A percentile compares a stretch with the other conserved stretches of the same genome.
These are phyloP conservation scores for Nasonia longicornis DNA, from an alignment of 1,140 invertebrate genomes.

Conservation along the genomic window DNA sequence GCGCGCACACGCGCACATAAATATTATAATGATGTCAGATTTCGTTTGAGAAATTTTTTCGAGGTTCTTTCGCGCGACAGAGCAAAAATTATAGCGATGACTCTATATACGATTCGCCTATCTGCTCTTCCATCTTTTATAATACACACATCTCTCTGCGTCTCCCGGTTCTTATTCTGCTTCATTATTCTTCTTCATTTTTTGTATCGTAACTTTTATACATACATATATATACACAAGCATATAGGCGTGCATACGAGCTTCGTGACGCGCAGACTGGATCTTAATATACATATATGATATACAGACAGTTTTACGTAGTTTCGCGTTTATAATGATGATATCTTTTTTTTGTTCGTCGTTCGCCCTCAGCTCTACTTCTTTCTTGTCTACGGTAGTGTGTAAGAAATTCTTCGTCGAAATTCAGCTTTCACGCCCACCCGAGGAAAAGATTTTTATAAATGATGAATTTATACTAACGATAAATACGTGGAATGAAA, in stretches of 20 bases:
- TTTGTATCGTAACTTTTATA: slow-evolving; percentile 4
- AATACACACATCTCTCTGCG: background rate
- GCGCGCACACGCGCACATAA: background rate
- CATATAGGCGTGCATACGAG: slow-evolving; percentile 3
- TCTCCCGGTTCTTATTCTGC: background rate
- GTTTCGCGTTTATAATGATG: background rate
- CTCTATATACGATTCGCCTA: background rate
- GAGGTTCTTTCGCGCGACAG: background rate
- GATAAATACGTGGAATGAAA: background rate
- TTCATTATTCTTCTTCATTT: background rate
- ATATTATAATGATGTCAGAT: slow-evolving; percentile 13
- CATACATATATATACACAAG: background rate
- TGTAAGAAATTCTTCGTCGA: slow-evolving; percentile 31
- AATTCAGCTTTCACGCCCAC: background rate
- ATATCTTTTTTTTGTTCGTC: background rate
- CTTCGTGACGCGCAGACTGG: background rate
- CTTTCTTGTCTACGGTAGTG: slow-evolving; percentile 14
- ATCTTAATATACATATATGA: slow-evolving; percentile 33
- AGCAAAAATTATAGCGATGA: slow-evolving; percentile 22
- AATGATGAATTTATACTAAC: background rate
- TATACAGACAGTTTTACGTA: slow-evolving; percentile 6
- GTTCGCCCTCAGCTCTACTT: slow-evolving; percentile 17
- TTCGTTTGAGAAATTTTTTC: slow-evolving; percentile 29
- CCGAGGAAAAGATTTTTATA: slow-evolving; percentile 11
- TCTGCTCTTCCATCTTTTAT: background rate